Base-by-base conservation (phyloP, 2,888 invertebrate genomes). In the Plutella xylostella region DNA sequence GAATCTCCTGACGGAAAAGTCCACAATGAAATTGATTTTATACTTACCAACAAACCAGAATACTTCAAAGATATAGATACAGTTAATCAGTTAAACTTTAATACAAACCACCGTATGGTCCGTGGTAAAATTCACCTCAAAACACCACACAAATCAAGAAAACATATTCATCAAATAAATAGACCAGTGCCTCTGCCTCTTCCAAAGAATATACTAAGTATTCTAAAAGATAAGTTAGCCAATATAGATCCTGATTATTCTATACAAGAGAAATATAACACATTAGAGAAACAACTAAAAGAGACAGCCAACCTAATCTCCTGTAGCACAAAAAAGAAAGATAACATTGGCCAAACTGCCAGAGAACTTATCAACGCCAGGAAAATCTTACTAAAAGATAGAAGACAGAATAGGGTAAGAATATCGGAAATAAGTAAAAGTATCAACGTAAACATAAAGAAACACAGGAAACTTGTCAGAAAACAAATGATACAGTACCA, bases 21-120 rank as follows among this genome's bases (percentile, higher is more conserved):
- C 6, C 17, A 19, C 12, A 45, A 44, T 25, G 38, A 37, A 37
- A 44, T 44, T 28, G 44, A 44, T 15, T 44, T 30, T 25, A 44
- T 44, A 12, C n/a, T 30, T 17, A 43, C 35, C 12, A 44, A 44
- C 18, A 6, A 35, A 19, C 31, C 21, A 22, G 31, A 42, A 30
- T 2, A 15, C 1, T 47, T 47, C 18, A 4, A 1, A 18, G 40
- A 48, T 33, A 18, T 42, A 31, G 31, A 42, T 12, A 22, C 37
- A 28, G 21, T 37, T 9, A 28, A 37, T 15, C 20, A 28, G n/a
- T 17, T 44, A 14, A 44, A 44, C 38, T 44, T 35, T 30, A 44
- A 44, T n/a, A 44, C 44, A n/a, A 28, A 19, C 19, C 44, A 37
- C 19, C 30, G 35, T 5, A 31, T 35, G 25, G 33, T 35, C 12